Percentiles rank a stretch among this genome's conserved stretches.
phyloP scores from a whole-genome alignment of 2,797 vertebrate species.

The Bradypodion ventrale region DNA sequence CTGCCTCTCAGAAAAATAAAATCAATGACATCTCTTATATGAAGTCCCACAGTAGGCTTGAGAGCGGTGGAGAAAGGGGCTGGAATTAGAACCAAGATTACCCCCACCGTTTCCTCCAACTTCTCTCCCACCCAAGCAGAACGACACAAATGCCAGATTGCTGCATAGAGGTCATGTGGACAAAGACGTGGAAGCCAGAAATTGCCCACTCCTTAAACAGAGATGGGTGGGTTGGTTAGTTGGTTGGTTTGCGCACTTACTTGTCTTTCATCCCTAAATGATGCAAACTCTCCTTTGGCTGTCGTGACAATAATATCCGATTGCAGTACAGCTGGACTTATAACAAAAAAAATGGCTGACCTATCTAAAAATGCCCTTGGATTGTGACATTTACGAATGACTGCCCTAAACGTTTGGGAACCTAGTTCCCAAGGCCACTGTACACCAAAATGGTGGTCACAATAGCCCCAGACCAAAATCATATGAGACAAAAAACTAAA shows the following conservation, averaged over 20 bases:
- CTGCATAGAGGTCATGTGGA: too few relatives aligned
- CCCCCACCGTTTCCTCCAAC: too few relatives aligned
- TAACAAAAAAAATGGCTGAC: background rate
- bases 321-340: too few relatives aligned
- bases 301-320: too few relatives aligned
- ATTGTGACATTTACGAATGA: background rate
- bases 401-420: background rate
- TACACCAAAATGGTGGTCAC: too few relatives aligned
- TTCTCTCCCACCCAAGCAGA: background rate
- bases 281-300: background rate
- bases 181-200: too few relatives aligned
- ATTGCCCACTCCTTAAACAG: background rate
- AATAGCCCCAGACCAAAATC: too few relatives aligned
- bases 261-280: background rate
- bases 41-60: constrained; percentile 20
- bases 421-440: background rate
- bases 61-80: background rate
- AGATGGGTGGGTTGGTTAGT: too few relatives aligned
- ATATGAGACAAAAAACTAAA: too few relatives aligned
- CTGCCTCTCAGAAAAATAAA: constrained; percentile 44
- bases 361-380: background rate
- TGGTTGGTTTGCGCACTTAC: too few relatives aligned
- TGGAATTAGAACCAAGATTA: background rate
- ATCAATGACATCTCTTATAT: constrained; percentile 50
- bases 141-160: background rate